Base-by-base conservation (phyloP, 2,113 vertebrate species). In the Tricholaema leucomelas region DNA sequence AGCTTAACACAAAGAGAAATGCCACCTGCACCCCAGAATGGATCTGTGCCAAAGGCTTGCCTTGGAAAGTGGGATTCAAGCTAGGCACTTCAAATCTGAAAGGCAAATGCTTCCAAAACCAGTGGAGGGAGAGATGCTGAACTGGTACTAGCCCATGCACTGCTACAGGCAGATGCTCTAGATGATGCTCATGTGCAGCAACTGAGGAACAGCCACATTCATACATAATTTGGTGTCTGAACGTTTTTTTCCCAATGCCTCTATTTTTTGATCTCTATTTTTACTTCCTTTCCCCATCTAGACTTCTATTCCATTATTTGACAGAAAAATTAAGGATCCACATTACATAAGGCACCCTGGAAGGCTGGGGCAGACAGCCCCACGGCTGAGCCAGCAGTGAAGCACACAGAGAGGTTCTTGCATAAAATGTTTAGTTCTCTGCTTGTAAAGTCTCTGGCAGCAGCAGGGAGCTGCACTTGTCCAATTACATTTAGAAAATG, bases 1-100 rank as follows among this genome's bases (percentile, higher is more conserved):
- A 78, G 81, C 72, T 92, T 87, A 93, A 94, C 87, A 82, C 58
- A 31, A 80, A 91, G 52, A 87, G 92, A 96, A 95, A 87, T 64
- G 78, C 56, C 91, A 92, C 85, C 59, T 25, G 2, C 69, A 25
- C 11, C 48, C 56, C n/a, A 8, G 70, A 50, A 69, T 1, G 15
- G 76, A 64, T 71, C 91, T 2, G 0, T 24, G 75, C 67, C 87
- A 61, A 71, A 85, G 60, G 14, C 46, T 77, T 64, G 27, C 54
- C 61, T 72, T 6, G 3, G 42, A 74, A 52, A 77, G 48, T 60
- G 67, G 21, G 38, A 52, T 35, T 80, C 78, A 18, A 87, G 38
- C 33, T 85, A 83, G n/a, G 25, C 21, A 9, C 8, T 80, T 38
- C 67, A 42, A 55, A 85, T 58, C 36, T 70, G 46, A 87, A 75